Conservation (phyloP, 53 echinoderm and acorn worm species). For the Pentamera pediparva region DNA sequence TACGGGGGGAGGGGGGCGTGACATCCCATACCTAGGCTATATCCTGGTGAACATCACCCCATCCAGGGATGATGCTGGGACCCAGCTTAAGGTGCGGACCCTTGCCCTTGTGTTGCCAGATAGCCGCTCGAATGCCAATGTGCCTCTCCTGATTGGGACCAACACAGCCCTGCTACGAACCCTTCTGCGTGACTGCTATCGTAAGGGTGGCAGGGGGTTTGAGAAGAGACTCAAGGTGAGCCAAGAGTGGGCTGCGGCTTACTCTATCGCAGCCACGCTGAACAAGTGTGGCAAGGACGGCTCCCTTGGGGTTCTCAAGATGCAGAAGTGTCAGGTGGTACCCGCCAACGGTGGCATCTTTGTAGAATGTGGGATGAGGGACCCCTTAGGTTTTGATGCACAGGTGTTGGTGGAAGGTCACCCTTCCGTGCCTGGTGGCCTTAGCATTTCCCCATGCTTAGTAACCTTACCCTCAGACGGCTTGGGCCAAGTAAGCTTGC, state of each 20-base stretch:
- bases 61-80: slow-evolving; percentile 22
- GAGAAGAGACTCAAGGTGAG: background rate
- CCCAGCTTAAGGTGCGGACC: background rate
- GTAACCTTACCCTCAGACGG: background rate
- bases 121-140: background rate
- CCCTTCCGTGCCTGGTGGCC: background rate
- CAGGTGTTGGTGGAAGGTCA: background rate
- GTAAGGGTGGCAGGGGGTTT: background rate
- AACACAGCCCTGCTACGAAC: background rate
- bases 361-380: background rate
- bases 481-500: background rate
- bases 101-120: slow-evolving; percentile 47
- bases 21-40: slow-evolving; percentile 52
- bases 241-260: background rate
- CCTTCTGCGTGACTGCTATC: background rate
- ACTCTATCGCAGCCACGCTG: background rate
- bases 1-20: slow-evolving; percentile 36
- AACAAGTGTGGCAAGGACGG: background rate
- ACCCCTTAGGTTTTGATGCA: background rate
- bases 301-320: background rate
- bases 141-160: background rate
- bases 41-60: slow-evolving; percentile 20
- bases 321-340: background rate
- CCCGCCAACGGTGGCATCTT: background rate
- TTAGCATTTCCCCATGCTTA: background rate